A percentile compares a stretch with the other conserved stretches of the same genome.
Evolutionary conservation across 2,113 vertebrate genomes (phyloP).

Genomic region (Hirundichthys speculiger): DNA sequence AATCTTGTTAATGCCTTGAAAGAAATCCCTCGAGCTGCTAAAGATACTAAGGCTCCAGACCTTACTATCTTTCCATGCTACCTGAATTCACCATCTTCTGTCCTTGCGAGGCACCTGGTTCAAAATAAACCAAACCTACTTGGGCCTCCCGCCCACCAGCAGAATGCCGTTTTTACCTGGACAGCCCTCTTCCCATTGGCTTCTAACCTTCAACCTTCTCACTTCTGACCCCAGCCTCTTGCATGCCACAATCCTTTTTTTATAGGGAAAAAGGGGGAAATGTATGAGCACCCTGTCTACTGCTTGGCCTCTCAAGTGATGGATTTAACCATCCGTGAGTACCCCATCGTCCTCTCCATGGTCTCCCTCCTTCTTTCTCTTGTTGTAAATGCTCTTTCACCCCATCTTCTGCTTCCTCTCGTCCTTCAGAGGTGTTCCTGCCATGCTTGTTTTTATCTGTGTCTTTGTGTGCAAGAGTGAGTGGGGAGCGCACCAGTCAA

Average conservation of each 20-base stretch:
- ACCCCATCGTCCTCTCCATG: slow-evolving; percentile 90
- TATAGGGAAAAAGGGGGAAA: slow-evolving; percentile 99
- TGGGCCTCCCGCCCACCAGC: slow-evolving; percentile 42
- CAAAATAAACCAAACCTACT: slow-evolving; percentile 44
- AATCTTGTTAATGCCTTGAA: slow-evolving; percentile 89
- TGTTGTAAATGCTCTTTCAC: slow-evolving; percentile 66
- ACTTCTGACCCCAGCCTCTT: slow-evolving; percentile 99
- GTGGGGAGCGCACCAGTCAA: slow-evolving; percentile 70
- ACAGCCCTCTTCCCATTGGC: slow-evolving; percentile 72
- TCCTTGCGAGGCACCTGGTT: slow-evolving; percentile 85
- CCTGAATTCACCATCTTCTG: slow-evolving; percentile 83
- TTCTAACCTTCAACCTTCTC: slow-evolving; percentile 90
- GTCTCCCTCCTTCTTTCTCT: slow-evolving; percentile 24
- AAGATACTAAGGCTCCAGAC: slow-evolving; percentile 93
- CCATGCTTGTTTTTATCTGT: slow-evolving; percentile 84
- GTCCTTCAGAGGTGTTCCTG: slow-evolving; percentile 74
- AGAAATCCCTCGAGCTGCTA: slow-evolving; percentile 90
- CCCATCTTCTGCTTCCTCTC: slow-evolving; percentile 85
- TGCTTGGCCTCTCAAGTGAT: slow-evolving; percentile 99
- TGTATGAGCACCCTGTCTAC: slow-evolving; percentile 99
- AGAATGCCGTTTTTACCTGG: slow-evolving; percentile 59
- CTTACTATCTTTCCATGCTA: slow-evolving; percentile 93
- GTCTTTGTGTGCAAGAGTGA: slow-evolving; percentile 95
- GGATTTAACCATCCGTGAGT: slow-evolving; percentile 99
- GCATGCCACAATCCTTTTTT: slow-evolving; percentile 99